phyloP scores from a whole-genome alignment of 2,797 vertebrate species.

The Hyperoplus lanceolatus region DNA sequence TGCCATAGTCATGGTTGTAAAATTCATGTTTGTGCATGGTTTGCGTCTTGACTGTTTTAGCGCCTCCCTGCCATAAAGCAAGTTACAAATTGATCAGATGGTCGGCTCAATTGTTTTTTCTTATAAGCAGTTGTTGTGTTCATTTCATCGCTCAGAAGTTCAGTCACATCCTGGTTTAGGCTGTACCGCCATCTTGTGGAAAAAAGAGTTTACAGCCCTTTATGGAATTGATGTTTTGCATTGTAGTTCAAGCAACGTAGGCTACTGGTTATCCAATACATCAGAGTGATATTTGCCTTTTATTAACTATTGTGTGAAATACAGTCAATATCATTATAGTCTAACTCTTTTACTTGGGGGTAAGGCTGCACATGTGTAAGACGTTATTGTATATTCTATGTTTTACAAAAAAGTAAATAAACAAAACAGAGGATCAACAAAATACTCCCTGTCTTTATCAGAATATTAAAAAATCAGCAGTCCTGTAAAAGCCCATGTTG shows the following conservation, averaged over 20 bases:
- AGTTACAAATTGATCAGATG: neutral
- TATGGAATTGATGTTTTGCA: neutral
- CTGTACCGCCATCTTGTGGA: constrained; percentile 35
- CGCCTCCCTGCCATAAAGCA: neutral
- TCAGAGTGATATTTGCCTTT: too few relatives aligned
- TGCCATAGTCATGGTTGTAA: neutral
- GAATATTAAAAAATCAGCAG: too few relatives aligned
- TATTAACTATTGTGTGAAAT: too few relatives aligned
- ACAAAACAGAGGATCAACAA: too few relatives aligned
- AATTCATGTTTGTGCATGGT: neutral
- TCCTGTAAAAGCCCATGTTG: too few relatives aligned
- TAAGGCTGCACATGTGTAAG: too few relatives aligned
- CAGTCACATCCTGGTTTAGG: neutral
- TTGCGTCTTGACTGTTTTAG: neutral
- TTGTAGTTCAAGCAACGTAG: neutral
- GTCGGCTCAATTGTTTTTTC: neutral
- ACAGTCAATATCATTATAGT: too few relatives aligned
- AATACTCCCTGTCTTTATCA: too few relatives aligned
- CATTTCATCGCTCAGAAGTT: neutral
- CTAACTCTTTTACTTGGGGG: too few relatives aligned
- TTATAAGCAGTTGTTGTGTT: neutral
- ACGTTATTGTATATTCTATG: too few relatives aligned
- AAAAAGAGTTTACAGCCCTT: neutral
- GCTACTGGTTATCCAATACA: too few relatives aligned
- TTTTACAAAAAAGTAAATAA: too few relatives aligned